Base-by-base conservation (phyloP, 2,888 invertebrate species). In the Thera britannica region DNA sequence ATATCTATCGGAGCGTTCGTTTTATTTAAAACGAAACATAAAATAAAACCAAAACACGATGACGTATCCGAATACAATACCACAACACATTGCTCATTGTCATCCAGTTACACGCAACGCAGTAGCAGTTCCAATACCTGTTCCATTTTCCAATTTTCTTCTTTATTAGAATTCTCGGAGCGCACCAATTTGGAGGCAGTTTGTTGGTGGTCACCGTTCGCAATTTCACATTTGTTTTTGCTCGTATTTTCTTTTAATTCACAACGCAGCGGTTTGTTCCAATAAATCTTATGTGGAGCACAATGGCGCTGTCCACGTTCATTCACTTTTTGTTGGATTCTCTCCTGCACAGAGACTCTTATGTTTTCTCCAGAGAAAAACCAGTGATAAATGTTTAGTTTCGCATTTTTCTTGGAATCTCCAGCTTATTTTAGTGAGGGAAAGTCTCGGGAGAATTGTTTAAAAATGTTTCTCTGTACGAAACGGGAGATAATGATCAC, bases 271-370 rank as follows among this genome's bases (percentile, higher is more conserved):
- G 75, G 80, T 81, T 79, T 78, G 76, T 75, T 75, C 77, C 77
- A 81, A 88, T 88, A 87, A 87, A 87, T 88, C 86, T 85, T 82
- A 76, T 72, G 76, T 72, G 74, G 68, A 72, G 68, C 74, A 84
- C 83, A 84, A 85, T 84, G 75, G 75, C 74, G 69, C 67, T 73
- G 80, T 79, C 72, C 77, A 71, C 77, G 76, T 79, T 81, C 79
- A 78, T 81, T 78, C 73, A 75, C 77, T 83, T 84, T 86, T 83
- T 83, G 78, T 78, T 75, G 71, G 72, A 76, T 75, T 79, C 72
- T 76, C 77, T 68, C 73, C 72, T 74, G 70, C 65, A 67, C 68
- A 67, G 72, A 65, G 57, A 57, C 56, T 66, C 66, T 65, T 70
- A 58, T 64, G 65, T 74, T 72, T 70, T 70, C 72, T 71, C 70